Evolutionary conservation across 2,113 vertebrate species (phyloP), one percentile per base, ranked within the genome.

Genomic region (Leptobrachium leishanense): DNA sequence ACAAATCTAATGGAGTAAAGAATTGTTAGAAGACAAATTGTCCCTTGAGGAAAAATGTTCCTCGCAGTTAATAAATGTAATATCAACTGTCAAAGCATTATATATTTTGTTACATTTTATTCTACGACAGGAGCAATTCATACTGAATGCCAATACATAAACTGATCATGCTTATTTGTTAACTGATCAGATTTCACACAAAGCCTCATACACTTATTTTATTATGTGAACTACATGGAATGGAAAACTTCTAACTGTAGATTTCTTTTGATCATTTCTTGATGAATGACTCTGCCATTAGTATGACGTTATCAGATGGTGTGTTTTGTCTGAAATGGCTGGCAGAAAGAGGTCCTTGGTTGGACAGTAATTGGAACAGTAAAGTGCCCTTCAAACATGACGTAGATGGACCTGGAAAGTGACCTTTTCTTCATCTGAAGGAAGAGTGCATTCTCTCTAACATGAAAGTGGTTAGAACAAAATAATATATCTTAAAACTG

Each of bases 231-330:
- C 62, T 69, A 70, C 75, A 70, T 69, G 76, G 43, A 66, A 77
- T 57, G 75, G 68, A 76, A 68, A 53, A 53, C n/a, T 68, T 76
- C 75, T 76, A 68, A 68, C 43, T 69, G 68, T 76, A 76, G 75
- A 40, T 59, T 76, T 68, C 66, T 59, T 76, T 68, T 69, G 50
- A 76, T 59, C 66, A 68, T 68, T 76, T 59, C 68, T 68, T 69
- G 50, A 76, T 59, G 50, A 68, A 57, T 76, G 65, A 50, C 68
- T 76, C 66, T 43, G 75, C 53, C 75, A 68, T 76, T 76, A 76
- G 9, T 69, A 43, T 76, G 65, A 68, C 68, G 15, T 50, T 68
- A 39, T 50, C 43, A 46, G 57, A 40, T 77, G 15, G 43, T 77
- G 76, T 54, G 67, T 54, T 50, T 15, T 42, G 50, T 54, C 68